Base-by-base conservation (phyloP, 2,888 invertebrate species). In the Hyposoter dolosus region DNA sequence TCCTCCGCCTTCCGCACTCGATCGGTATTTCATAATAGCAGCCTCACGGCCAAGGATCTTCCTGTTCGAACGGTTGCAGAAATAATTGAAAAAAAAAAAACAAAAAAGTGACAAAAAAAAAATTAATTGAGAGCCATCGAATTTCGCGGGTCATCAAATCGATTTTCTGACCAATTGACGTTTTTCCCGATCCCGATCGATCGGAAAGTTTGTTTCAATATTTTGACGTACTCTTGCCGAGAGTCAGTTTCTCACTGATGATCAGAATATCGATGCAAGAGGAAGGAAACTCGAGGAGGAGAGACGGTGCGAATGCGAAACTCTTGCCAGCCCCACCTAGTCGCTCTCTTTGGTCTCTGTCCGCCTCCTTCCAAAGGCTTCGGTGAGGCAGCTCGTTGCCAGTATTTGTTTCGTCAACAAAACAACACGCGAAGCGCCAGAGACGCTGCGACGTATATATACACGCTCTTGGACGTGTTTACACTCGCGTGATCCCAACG, bases 11-110 rank as follows among this genome's bases (percentile, higher is more conserved):
- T 56, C 66, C 23, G 76, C 65, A 76, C 76, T 71, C 35, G 40
- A 65, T 69, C 86, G 91, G 90, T 90, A 90, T 90, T 91, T 92
- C 92, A 92, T 92, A 91, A 81, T 81, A 56, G 91, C 87, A 85
- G 83, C 80, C 23, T 75, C 23, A n/a, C 71, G 71, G 10, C 32
- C 23, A 65, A 60, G 32, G 35, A 53, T 66, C 53, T 65, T 28
- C 66, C 15, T 19, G 53, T n/a, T n/a, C 47, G 72, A 50, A 32
- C 56, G 72, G 28, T 56, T 32, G 28, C 43, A 47, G 45, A 65
- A 17, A 66, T 66, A 12, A 68, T 53, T 15, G 9, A 17, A 17
- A 3, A 50, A 45, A 15, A 6, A n/a, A 17, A 17, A 3, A 50
- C 45, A 15, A 6, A 32, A 5, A 66, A 66, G 12, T 0, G 35